phyloP scores from a whole-genome alignment of 2,888 invertebrate genomes.

The Latrodectus hesperus region DNA sequence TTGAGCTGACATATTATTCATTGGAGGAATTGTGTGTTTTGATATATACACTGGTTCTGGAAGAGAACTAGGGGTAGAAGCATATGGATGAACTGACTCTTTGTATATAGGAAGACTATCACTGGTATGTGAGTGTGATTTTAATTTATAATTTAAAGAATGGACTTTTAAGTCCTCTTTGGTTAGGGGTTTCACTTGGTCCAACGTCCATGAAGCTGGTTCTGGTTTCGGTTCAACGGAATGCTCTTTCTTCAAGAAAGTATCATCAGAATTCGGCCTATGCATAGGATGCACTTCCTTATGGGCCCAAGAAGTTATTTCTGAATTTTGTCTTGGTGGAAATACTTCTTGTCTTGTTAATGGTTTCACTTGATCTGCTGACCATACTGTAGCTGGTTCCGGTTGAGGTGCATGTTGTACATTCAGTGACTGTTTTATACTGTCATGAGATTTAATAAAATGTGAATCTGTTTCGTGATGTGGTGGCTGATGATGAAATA shows the following conservation, averaged over 20 bases:
- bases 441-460: background rate
- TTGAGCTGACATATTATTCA: constrained; percentile 16
- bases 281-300: constrained; percentile 57
- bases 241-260: background rate
- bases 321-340: background rate
- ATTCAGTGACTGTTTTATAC: background rate
- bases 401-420: constrained; percentile 29
- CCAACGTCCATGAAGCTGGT: constrained; percentile 41
- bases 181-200: constrained; percentile 43
- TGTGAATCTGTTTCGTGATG: background rate
- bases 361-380: constrained; percentile 47
- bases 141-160: constrained; percentile 50
- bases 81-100: constrained; percentile 22
- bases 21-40: constrained; percentile 1
- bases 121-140: constrained; percentile 7
- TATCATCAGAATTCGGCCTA: background rate
- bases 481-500: constrained; percentile 16
- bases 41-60: constrained; percentile 50
- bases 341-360: constrained; percentile 40
- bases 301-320: constrained; percentile 33
- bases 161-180: constrained; percentile 43
- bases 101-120: constrained; percentile 17
- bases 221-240: constrained; percentile 45
- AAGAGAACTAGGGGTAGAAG: constrained; percentile 4
- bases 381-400: constrained; percentile 35